These are phyloP conservation scores for Alviniconcha marisindica DNA, from an alignment of 1,140 invertebrate species.

Conservation along the genomic window DNA sequence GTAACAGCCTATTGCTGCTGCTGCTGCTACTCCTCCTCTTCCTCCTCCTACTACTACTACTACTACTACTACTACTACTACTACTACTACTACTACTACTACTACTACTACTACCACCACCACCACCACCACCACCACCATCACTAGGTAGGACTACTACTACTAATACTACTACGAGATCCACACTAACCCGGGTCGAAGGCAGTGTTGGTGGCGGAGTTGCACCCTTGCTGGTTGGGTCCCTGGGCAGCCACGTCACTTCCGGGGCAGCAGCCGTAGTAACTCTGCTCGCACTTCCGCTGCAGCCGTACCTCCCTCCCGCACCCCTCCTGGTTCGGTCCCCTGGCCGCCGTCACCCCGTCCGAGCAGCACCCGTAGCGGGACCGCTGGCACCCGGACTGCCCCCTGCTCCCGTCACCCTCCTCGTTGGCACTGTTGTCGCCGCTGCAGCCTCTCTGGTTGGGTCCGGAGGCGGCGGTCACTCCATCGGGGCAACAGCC, in stretches of 20 bases:
- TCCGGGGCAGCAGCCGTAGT: conserved; percentile 75
- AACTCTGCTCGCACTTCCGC: conserved; percentile 22
- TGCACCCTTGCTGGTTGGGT: conserved; percentile 68
- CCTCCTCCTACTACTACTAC: no score
- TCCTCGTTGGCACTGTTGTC: conserved; percentile 60
- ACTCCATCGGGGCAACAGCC: conserved; percentile 69
- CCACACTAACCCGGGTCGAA: not conserved
- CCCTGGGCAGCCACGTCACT: conserved; percentile 70
- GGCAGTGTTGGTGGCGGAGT: not conserved
- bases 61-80: no score
- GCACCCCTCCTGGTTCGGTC: conserved; percentile 72
- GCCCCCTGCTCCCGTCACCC: conserved; percentile 59
- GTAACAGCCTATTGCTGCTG: no score
- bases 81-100: no score
- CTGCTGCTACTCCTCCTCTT: no score
- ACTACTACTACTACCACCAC: no score
- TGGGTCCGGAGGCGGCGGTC: conserved; percentile 62
- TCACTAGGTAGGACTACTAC: no score
- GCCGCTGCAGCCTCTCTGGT: conserved; percentile 43
- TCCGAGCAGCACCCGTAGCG: conserved; percentile 75
- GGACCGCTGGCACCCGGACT: conserved; percentile 2
- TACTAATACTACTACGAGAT: no score
- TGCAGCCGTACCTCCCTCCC: not conserved
- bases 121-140: no score
- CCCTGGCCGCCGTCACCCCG: conserved; percentile 72